A percentile compares a stretch with the other conserved stretches of the same genome.
Conservation (phyloP, 2,113 vertebrate genomes). For the Lophius piscatorius region DNA sequence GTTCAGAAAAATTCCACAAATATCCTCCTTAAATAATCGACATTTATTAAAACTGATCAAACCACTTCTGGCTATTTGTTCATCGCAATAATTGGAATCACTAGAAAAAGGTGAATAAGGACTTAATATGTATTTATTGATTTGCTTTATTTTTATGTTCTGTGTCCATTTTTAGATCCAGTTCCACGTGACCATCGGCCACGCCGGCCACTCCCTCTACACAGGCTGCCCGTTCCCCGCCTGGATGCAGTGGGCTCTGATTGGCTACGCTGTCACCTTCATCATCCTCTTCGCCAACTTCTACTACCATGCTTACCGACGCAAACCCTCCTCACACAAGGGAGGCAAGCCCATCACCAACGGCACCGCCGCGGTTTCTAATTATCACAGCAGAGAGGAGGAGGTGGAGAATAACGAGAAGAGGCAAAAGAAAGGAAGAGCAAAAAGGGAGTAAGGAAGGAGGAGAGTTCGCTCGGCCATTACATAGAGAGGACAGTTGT, state of each 20-base stretch:
- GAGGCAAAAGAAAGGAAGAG: constrained; percentile 85
- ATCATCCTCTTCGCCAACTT: constrained; percentile 98
- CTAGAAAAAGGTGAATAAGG: background rate
- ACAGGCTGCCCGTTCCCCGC: constrained; percentile 95
- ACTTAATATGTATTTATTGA: background rate
- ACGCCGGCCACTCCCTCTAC: constrained; percentile 94
- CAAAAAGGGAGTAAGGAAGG: constrained; percentile 82
- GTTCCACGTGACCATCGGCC: constrained; percentile 96
- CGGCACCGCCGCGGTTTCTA: constrained; percentile 79
- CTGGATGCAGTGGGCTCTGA: constrained; percentile 99
- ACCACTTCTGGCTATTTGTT: too few species aligned
- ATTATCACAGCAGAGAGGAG: constrained; percentile 82
- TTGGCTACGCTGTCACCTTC: constrained; percentile 93
- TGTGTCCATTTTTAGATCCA: constrained; percentile 83
- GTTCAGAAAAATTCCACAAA: too few species aligned
- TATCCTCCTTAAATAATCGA: too few species aligned
- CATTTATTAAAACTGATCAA: too few species aligned
- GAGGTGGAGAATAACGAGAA: constrained; percentile 86
- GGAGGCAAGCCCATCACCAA: constrained; percentile 82
- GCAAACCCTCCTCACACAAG: constrained; percentile 80
- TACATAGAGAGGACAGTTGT: constrained; percentile 39
- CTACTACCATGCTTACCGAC: constrained; percentile 95
- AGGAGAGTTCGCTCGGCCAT: constrained; percentile 60
- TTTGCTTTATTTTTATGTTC: background rate
- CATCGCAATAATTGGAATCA: background rate